Conservation (phyloP, 2,113 vertebrate species). For the Pomatorhinus ruficollis region DNA sequence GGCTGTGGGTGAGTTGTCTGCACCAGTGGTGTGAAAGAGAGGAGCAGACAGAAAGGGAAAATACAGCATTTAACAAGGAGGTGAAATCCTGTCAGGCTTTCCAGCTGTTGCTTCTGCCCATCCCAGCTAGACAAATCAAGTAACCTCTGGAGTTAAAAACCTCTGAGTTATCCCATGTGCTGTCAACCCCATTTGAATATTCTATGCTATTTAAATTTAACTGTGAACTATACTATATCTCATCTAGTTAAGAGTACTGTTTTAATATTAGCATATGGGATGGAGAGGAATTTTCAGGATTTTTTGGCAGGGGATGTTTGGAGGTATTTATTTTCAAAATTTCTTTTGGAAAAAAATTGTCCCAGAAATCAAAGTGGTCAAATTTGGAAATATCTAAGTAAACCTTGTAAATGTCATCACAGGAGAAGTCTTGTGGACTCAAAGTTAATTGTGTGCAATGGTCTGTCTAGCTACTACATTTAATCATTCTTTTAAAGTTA, state of each 20-base stretch:
- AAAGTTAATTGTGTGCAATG: not conserved
- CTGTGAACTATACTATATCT: not conserved
- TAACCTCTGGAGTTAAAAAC: not conserved
- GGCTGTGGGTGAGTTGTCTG: accelerated
- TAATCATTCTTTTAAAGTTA: not conserved
- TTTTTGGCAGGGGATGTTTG: not conserved
- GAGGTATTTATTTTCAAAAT: not conserved
- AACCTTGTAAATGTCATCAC: not conserved
- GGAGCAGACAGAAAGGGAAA: not conserved
- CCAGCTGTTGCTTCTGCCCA: not conserved
- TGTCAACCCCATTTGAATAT: not conserved
- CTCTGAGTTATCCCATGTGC: not conserved
- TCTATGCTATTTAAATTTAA: not conserved
- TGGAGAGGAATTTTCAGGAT: not conserved
- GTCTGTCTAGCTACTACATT: not conserved
- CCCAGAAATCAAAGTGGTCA: not conserved
- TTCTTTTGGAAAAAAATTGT: not conserved
- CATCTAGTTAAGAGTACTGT: not conserved
- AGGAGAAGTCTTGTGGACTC: not conserved
- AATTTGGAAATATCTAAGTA: not conserved
- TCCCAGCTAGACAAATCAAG: not conserved
- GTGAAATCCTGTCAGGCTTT: not conserved
- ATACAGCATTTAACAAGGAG: not conserved
- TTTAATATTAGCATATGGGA: not conserved
- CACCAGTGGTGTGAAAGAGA: not conserved